These are phyloP conservation scores for Colaptes auratus DNA, from an alignment of 2,113 vertebrate genomes.

Conservation along the genomic window DNA sequence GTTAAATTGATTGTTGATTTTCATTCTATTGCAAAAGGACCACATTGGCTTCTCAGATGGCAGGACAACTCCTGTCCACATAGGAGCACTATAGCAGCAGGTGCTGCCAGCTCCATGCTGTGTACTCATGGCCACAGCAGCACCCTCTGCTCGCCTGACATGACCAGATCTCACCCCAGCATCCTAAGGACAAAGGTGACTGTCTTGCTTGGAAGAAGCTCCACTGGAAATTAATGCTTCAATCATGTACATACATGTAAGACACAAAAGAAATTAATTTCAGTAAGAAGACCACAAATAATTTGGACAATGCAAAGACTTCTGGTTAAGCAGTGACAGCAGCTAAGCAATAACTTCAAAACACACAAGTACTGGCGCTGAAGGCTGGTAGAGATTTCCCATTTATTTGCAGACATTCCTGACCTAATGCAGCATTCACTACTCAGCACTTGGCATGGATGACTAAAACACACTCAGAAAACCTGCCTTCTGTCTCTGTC, in stretches of 20 bases:
- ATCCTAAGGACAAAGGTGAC: neutral
- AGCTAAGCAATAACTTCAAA: neutral
- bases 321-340: neutral
- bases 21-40: neutral
- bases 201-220: neutral
- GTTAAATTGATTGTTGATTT: neutral
- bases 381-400: too few relatives aligned
- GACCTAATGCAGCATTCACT: neutral
- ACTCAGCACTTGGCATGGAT: too few relatives aligned
- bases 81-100: accelerated
- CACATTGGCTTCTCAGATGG: neutral
- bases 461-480: neutral
- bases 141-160: neutral
- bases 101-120: neutral
- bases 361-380: neutral
- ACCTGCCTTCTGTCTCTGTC: neutral
- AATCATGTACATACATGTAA: accelerated
- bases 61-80: neutral
- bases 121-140: neutral
- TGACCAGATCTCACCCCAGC: neutral
- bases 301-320: neutral
- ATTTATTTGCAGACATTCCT: neutral
- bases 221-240: neutral
- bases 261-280: neutral
- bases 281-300: neutral